Evolutionary conservation across 2,888 invertebrate species (phyloP), one percentile per base, ranked within the genome.

Genomic region (Drosophila peninsularis): DNA sequence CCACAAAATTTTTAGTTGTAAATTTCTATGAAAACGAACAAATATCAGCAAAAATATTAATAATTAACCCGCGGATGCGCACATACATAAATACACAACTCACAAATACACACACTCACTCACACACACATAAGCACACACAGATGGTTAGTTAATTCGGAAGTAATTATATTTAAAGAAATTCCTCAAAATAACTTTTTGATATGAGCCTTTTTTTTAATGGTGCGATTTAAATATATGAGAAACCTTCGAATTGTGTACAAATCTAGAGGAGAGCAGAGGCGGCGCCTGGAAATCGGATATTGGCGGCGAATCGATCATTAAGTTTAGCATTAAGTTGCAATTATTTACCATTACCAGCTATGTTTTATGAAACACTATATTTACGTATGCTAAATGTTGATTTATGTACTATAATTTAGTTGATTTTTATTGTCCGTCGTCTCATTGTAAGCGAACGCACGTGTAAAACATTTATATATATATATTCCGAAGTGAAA

Each of bases 391-490:
- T 67, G 58, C 69, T 79, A 62, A 62, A 80, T 80, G 82, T 80
- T 80, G 79, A 78, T 80, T 78, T 78, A 70, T 81, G 76, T 81
- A 80, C 64, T 78, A 75, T 80, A 80, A 80, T 71, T 79, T 77
- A 80, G 71, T 75, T 78, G 75, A 79, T 79, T 77, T 70, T 73
- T 50, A 21, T 54, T 76, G 36, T 63, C n/a, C 34, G 42, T 68
- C 56, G 56, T 68, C 45, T 57, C 47, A 45, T 58, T 70, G 53
- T 55, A 68, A 49, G 56, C 62, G 62, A 67, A 57, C 56, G 69
- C 68, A 54, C 63, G 36, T 62, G 56, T 74, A 47, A 19, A 47
- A 30, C 47, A 47, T 47, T 32, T 32, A 66, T 75, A 62, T 44
- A 58, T 55, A 55, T 41, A 63, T 52, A 55, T 41, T 52, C 44